A percentile compares a stretch with the other conserved stretches of the same genome.
phyloP scores from a whole-genome alignment of 2,888 invertebrate species.

The Antitype chi region DNA sequence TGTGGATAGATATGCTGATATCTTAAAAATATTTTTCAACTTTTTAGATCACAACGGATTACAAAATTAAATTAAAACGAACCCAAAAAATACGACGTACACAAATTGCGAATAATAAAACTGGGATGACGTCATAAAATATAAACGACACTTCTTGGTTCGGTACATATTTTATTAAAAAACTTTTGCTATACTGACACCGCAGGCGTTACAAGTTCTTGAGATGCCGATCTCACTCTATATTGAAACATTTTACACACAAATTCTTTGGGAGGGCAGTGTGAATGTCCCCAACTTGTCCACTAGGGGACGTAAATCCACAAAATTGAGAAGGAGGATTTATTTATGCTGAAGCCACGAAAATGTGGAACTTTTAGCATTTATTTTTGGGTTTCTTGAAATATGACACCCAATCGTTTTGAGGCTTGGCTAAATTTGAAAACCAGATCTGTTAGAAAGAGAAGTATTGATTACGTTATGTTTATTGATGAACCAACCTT shows the following conservation, averaged over 20 bases:
- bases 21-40: slow-evolving; percentile 3
- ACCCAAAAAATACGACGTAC: slow-evolving; percentile 64
- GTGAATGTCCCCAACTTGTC: slow-evolving; percentile 48
- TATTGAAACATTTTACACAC: slow-evolving; percentile 82
- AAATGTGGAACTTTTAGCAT: slow-evolving; percentile 38
- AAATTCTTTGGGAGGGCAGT: slow-evolving; percentile 65
- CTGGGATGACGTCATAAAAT: slow-evolving; percentile 76
- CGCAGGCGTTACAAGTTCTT: slow-evolving; percentile 68
- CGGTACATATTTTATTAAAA: slow-evolving; percentile 76
- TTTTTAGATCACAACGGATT: slow-evolving; percentile 22
- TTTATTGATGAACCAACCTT: slow-evolving; percentile 8
- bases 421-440: background rate
- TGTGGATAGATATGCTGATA: background rate
- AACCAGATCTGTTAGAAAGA: slow-evolving; percentile 25
- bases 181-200: slow-evolving; percentile 71
- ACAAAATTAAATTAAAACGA: slow-evolving; percentile 63
- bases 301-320: slow-evolving; percentile 50
- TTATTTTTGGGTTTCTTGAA: slow-evolving; percentile 34
- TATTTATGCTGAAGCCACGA: slow-evolving; percentile 17
- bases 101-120: slow-evolving; percentile 75
- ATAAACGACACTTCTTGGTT: slow-evolving; percentile 69
- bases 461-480: slow-evolving; percentile 23
- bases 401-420: slow-evolving; percentile 28
- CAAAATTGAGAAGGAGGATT: slow-evolving; percentile 50
- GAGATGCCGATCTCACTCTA: slow-evolving; percentile 75